phyloP scores from a whole-genome alignment of 2,113 vertebrate genomes.

The Toxostoma redivivum region DNA sequence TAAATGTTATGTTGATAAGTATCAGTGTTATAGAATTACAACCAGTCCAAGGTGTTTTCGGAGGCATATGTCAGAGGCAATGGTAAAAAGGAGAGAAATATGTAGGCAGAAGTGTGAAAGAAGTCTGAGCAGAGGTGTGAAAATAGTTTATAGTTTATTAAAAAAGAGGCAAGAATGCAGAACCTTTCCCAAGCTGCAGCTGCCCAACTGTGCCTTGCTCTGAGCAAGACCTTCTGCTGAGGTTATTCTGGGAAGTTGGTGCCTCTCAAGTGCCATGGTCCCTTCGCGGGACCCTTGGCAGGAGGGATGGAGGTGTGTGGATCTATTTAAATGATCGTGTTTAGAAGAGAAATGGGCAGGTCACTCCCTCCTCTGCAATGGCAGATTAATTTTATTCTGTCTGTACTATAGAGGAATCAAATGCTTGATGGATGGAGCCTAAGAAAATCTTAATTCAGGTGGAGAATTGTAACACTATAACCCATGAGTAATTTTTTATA shows the following conservation, averaged over 20 bases:
- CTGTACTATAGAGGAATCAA: constrained; percentile 2
- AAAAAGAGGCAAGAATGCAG: background rate
- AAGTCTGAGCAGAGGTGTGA: constrained; percentile 17
- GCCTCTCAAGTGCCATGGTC: background rate
- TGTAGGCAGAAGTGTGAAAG: constrained; percentile 4
- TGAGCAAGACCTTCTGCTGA: background rate
- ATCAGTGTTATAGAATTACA: background rate
- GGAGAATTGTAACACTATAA: background rate
- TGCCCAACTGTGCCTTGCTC: background rate
- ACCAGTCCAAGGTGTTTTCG: background rate
- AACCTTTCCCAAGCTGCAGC: background rate
- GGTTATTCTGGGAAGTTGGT: background rate
- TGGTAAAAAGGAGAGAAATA: background rate
- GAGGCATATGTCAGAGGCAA: background rate
- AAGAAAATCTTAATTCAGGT: constrained; percentile 8
- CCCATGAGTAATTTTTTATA: background rate
- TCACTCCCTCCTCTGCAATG: background rate
- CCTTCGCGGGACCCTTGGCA: background rate
- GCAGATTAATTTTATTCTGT: background rate
- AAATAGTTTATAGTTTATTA: constrained; percentile 23
- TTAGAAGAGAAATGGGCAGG: background rate
- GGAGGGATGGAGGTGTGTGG: background rate
- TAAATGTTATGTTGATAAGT: background rate
- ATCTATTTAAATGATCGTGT: background rate
- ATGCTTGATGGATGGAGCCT: background rate